Evolutionary conservation across 2,113 vertebrate species (phyloP), one percentile per base, ranked within the genome.

Genomic region (Cololabis saira): DNA sequence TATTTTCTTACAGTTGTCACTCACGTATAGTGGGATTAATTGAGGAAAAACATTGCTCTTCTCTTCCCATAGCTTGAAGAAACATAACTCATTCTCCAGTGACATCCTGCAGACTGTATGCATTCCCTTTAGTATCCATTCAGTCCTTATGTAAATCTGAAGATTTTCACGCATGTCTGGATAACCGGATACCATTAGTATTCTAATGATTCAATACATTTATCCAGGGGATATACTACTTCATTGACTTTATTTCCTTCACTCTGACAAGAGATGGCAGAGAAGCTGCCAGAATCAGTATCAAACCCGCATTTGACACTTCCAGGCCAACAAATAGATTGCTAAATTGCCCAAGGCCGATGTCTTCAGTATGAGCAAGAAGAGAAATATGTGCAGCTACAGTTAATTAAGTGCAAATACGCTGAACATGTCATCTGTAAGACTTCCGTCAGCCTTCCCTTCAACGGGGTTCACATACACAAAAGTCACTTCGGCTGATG

Each of bases 311-410:
- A 12, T 30, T 33, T 71, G 63, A 76, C 64, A 73, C 18, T 65
- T 71, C 30, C 12, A 76, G 68, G 47, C 22, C 50, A 76, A 76
- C 54, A 74, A 74, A 80, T 63, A 74, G 55, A 85, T 69, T 51
- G 65, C 55, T 71, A 45, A 53, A 48, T 74, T 55, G 59, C 83
- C 57, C 50, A 2, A 61, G 69, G 74, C 61, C 60, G 74, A 37
- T 15, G 41, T 70, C 43, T 74, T 78, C 73, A 67, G 67, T 71
- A 76, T 67, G 55, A 73, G 40, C 44, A 54, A 45, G 52, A 52
- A 72, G 51, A 56, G 68, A 74, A 66, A 69, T 65, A 79, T 40
- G 52, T 56, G 41, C 64, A 76, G 67, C 41, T n/a, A 24, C 43
- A 47, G 54, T 67, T 74, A 72, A 83, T 78, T 78, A 75, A 70